Conservation (phyloP, 2,888 invertebrate genomes). For the Silvanus unidentatus region DNA sequence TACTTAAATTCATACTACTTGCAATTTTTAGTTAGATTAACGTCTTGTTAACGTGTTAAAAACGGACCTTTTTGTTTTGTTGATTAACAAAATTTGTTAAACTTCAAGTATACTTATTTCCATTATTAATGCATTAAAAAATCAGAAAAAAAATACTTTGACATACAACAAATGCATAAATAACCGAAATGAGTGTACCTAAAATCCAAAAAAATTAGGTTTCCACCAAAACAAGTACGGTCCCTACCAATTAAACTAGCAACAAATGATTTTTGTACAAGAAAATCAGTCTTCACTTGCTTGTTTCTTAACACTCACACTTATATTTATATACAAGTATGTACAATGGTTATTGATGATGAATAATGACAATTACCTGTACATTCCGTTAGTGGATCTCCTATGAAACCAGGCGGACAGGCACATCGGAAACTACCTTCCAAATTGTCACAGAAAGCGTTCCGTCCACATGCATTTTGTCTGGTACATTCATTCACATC, state of each 20-base stretch:
- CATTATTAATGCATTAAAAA: no score
- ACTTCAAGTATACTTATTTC: no score
- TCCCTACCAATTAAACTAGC: no score
- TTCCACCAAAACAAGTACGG: no score
- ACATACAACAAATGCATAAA: no score
- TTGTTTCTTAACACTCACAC: conserved; percentile 29
- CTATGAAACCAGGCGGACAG: conserved; percentile 77
- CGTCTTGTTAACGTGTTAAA: no score
- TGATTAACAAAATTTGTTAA: no score
- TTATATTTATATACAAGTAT: conserved; percentile 21
- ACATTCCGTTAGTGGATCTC: conserved; percentile 70
- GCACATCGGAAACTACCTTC: conserved; percentile 74
- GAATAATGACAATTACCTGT: conserved; percentile 52
- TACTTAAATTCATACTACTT: conserved; percentile 5
- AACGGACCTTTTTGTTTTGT: no score
- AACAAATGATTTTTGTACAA: conserved; percentile 33
- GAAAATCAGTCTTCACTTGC: conserved; percentile 46
- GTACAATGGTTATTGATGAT: conserved; percentile 15
- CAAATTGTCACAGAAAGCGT: conserved; percentile 72
- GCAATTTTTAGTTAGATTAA: conserved; percentile 3
- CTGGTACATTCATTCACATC: conserved; percentile 73
- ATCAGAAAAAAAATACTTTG: no score
- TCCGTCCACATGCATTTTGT: conserved; percentile 63
- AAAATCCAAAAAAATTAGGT: no score
- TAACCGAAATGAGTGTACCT: no score